Evolutionary conservation across 2,113 vertebrate species (phyloP), one percentile per base, ranked within the genome.

Genomic region (Zapornia atra): DNA sequence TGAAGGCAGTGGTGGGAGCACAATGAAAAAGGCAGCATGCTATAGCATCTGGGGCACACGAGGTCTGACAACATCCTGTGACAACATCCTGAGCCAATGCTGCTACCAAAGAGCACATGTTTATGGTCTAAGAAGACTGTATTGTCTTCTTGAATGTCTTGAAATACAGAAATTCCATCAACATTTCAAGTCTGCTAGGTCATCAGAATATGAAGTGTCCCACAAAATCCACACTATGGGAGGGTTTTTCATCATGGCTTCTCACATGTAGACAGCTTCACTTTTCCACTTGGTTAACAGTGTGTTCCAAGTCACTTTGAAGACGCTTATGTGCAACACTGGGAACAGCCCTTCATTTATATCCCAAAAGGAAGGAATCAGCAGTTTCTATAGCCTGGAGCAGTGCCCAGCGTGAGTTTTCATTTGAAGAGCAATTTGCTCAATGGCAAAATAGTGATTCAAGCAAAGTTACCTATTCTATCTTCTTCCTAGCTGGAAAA

Each of bases 381-480:
- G 76, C 64, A 44, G 64, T 13, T 88, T 66, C 50, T 56, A 38
- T 5, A 87, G 75, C 70, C 69, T 61, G 57, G 31, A 61, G 73
- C 70, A 40, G 11, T 17, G 48, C 61, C 68, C 4, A 6, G 25
- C 1, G 0, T 2, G 14, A 77, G 44, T 21, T 77, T 42, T 70
- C 68, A 80, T 76, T 36, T 77, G 44, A 93, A 90, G 28, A 95
- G 31, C 53, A 46, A 82, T 86, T 87, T 86, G 20, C 66, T 95
- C 70, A 54, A 40, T 38, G 20, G 77, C 53, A 82, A 88, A 91
- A 68, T 1, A 85, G 63, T 17, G 5, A 73, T 50, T 63, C 36
- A 65, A 92, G 81, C 19, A 60, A 69, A 85, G 46, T 48, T 90
- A 92, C 15, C 44, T 65, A 46, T 17, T 34, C 15, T 44, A 4